Conservation (phyloP, 2,888 invertebrate species). For the Microplitis manilae region DNA sequence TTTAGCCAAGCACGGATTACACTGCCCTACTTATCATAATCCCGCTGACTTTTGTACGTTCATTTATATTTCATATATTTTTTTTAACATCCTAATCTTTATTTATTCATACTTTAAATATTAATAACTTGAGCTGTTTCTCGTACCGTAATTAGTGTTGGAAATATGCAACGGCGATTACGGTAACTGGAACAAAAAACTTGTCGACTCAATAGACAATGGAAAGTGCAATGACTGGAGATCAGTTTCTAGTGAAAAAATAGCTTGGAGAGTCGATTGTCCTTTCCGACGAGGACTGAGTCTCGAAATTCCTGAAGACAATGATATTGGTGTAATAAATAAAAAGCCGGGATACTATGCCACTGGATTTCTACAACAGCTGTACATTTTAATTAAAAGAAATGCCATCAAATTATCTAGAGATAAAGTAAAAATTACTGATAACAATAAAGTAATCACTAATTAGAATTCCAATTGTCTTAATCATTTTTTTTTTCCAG, state of each 20-base stretch:
- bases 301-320: conserved; percentile 5
- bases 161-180: conserved; percentile 88
- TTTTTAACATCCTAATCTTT: background rate
- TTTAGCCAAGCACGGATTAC: conserved; percentile 78
- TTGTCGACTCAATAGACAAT: conserved; percentile 78
- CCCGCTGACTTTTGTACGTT: conserved; percentile 90
- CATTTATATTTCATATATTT: background rate
- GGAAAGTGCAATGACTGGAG: conserved; percentile 77
- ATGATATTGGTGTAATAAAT: background rate
- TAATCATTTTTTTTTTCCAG: conserved; percentile 64
- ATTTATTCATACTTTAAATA: background rate
- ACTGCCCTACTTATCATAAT: conserved; percentile 91
- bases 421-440: conserved; percentile 73
- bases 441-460: too few species aligned
- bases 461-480: background rate
- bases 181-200: conserved; percentile 74
- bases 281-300: conserved; percentile 56
- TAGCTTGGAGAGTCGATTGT: conserved; percentile 16
- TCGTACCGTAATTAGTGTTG: conserved; percentile 75
- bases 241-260: conserved; percentile 54
- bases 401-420: conserved; percentile 79
- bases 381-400: conserved; percentile 76
- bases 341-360: conserved; percentile 70
- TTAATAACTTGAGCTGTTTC: background rate
- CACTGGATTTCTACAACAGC: conserved; percentile 76